phyloP scores from a whole-genome alignment of 2,888 invertebrate species.

The Pogonocherus hispidulus region DNA sequence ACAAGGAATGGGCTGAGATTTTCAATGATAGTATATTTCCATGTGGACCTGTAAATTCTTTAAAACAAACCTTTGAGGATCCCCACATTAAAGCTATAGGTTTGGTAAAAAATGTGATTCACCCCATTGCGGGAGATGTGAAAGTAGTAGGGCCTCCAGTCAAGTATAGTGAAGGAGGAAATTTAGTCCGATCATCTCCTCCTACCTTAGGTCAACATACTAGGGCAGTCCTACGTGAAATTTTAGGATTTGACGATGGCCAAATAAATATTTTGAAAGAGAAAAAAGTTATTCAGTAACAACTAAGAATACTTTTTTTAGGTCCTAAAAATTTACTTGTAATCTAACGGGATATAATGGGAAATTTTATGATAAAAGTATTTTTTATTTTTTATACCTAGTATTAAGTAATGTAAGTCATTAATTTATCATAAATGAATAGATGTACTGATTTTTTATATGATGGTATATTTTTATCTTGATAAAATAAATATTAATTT shows the following conservation, averaged over 20 bases:
- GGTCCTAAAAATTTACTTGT: too few relatives aligned
- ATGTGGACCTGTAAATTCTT: slow-evolving; percentile 90
- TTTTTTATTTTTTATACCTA: too few relatives aligned
- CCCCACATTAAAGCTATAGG: slow-evolving; percentile 83
- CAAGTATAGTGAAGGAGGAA: slow-evolving; percentile 80
- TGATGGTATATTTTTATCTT: too few relatives aligned
- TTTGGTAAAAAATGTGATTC: slow-evolving; percentile 80
- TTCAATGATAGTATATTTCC: slow-evolving; percentile 86
- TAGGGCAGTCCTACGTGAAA: slow-evolving; percentile 76
- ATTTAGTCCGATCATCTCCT: slow-evolving; percentile 81
- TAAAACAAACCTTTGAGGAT: slow-evolving; percentile 89
- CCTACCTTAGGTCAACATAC: slow-evolving; percentile 93
- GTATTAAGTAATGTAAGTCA: too few relatives aligned
- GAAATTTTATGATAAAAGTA: too few relatives aligned
- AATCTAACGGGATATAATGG: too few relatives aligned
- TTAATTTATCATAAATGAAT: too few relatives aligned
- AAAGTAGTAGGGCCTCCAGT: slow-evolving; percentile 92
- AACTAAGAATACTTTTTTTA: not conserved
- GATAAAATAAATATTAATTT: too few relatives aligned
- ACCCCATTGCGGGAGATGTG: slow-evolving; percentile 79
- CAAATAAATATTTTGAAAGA: slow-evolving; percentile 72
- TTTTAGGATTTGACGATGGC: slow-evolving; percentile 76
- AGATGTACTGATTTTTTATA: too few relatives aligned
- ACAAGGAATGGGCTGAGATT: slow-evolving; percentile 80
- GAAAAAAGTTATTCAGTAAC: slow-evolving; percentile 69